Conservation (phyloP, 30 jellyfish, hydroid and myxozoan species). For the Chironex yamaguchii region DNA sequence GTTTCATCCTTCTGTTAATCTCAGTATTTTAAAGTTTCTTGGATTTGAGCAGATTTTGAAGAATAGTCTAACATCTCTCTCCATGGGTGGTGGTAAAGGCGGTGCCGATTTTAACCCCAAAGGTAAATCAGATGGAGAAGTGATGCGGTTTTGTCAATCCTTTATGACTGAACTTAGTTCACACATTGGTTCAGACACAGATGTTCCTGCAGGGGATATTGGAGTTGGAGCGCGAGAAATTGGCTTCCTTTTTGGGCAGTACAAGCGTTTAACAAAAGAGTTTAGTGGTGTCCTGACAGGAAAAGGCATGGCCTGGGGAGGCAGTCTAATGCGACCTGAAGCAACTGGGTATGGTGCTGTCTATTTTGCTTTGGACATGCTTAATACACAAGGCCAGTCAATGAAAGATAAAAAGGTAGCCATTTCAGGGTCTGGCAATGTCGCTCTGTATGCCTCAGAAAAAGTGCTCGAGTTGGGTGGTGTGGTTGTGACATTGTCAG, state of each 20-base stretch:
- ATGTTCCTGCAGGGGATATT: conserved; percentile 97
- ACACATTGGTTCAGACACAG: conserved; percentile 86
- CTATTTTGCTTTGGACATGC: conserved; percentile 70
- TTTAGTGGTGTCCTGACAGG: conserved; percentile 93
- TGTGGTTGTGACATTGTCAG: conserved; percentile 86
- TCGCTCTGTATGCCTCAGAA: conserved; percentile 86
- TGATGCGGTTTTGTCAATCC: conserved; percentile 94
- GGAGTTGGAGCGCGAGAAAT: conserved; percentile 94
- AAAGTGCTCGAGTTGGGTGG: conserved; percentile 82
- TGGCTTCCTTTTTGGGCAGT: conserved; percentile 90
- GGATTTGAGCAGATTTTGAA: conserved; percentile 88
- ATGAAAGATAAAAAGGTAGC: conserved; percentile 70
- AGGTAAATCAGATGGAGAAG: conserved; percentile 88
- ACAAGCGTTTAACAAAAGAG: conserved; percentile 80
- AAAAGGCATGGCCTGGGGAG: conserved; percentile 90
- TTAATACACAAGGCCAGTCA: conserved; percentile 53
- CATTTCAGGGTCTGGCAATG: conserved; percentile 93
- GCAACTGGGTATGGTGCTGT: conserved; percentile 97
- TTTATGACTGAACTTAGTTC: conserved; percentile 86
- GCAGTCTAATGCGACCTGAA: conserved; percentile 91
- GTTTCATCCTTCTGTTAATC: conserved; percentile 88
- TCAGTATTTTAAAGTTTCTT: conserved; percentile 85
- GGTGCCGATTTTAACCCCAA: conserved; percentile 90
- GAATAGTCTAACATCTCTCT: conserved; percentile 83
- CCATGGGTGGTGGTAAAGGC: conserved; percentile 98